Evolutionary conservation across 2,797 vertebrate species (phyloP).

Genomic region (Zenarchopterus dispar): DNA sequence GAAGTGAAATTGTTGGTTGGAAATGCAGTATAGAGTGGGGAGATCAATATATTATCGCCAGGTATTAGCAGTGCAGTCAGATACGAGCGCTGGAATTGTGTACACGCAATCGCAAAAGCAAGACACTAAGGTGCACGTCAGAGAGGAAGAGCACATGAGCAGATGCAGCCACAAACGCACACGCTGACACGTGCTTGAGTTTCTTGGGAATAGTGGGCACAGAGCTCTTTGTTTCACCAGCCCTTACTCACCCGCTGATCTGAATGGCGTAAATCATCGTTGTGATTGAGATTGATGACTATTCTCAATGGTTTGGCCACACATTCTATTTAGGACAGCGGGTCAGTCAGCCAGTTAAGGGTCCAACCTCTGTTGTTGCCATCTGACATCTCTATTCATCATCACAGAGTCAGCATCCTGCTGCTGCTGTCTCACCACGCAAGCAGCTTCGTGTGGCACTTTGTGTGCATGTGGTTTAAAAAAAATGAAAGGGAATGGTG

Average conservation of each 20-base stretch:
- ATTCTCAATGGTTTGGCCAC: conserved; percentile 54
- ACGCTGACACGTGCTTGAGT: conserved; percentile 17
- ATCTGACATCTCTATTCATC: conserved; percentile 75
- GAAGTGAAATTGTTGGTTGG: conserved; percentile 54
- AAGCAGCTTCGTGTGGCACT: conserved; percentile 32
- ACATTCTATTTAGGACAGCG: conserved; percentile 65
- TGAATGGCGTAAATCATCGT: conserved; percentile 67
- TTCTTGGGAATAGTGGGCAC: conserved; percentile 20
- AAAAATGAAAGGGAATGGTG: conserved; percentile 9
- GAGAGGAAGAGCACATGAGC: conserved; percentile 12
- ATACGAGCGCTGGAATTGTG: conserved; percentile 24
- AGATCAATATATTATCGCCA: conserved; percentile 61
- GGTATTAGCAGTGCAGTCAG: conserved; percentile 53
- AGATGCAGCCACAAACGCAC: conserved; percentile 8
- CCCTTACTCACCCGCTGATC: conserved; percentile 28
- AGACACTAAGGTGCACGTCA: conserved; percentile 12
- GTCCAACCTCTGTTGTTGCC: conserved; percentile 66
- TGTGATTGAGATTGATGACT: conserved; percentile 65
- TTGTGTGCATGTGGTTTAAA: conserved; percentile 24
- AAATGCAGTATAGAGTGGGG: conserved; percentile 46
- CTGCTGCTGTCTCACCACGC: conserved; percentile 32
- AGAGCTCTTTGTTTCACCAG: conserved; percentile 15
- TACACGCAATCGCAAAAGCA: conserved; percentile 45
- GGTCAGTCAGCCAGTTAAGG: conserved; percentile 69
- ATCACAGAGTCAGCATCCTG: conserved; percentile 52